phyloP scores from a whole-genome alignment of 2,113 vertebrate genomes.

The Columba livia region DNA sequence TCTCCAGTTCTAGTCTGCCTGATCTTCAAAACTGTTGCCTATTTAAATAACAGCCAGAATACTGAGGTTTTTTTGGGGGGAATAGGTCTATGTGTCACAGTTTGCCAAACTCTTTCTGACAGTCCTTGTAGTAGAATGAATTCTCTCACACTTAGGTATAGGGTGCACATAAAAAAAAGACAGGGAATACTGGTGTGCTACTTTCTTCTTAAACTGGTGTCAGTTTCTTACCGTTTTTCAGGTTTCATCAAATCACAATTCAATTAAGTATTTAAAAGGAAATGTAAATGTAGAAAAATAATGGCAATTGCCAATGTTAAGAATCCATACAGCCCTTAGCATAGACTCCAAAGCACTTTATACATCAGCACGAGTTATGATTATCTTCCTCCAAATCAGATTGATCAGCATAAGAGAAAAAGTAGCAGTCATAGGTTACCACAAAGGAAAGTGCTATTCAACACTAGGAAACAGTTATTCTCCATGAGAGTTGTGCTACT shows the following conservation, averaged over 20 bases:
- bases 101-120: background rate
- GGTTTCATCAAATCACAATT: background rate
- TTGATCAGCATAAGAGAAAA: background rate
- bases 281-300: background rate
- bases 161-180: background rate
- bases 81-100: background rate
- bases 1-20: background rate
- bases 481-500: background rate
- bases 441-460: background rate
- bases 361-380: background rate
- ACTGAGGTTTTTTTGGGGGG: accelerated
- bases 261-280: background rate
- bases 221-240: background rate
- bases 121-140: background rate
- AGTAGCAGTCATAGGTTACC: background rate
- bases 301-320: background rate
- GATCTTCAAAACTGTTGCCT: background rate
- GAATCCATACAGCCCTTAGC: background rate
- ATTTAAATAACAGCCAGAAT: background rate
- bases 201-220: background rate
- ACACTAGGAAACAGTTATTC: background rate
- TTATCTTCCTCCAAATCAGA: background rate
- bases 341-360: background rate
- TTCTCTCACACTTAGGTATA: background rate
- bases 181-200: background rate